phyloP scores from a whole-genome alignment of 2,888 invertebrate species.

The Macroteleia sp. region DNA sequence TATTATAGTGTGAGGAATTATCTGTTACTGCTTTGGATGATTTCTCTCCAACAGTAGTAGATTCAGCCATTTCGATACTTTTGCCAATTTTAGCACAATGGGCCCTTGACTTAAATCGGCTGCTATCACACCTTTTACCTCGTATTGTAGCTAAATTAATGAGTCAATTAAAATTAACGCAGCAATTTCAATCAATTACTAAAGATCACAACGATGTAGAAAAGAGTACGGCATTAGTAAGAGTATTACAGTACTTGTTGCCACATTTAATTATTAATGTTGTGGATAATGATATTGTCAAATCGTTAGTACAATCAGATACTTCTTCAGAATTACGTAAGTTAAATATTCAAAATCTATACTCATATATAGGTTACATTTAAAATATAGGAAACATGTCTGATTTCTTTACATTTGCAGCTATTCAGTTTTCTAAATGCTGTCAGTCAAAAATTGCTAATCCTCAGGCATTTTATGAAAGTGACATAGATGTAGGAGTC shows the following conservation, averaged over 20 bases:
- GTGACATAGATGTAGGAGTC: conserved; percentile 85
- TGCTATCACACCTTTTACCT: conserved; percentile 85
- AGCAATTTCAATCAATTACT: conserved; percentile 71
- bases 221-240: conserved; percentile 73
- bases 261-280: conserved; percentile 78
- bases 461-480: conserved; percentile 88
- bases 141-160: conserved; percentile 77
- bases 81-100: conserved; percentile 88
- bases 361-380: too few species aligned
- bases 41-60: conserved; percentile 85
- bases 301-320: conserved; percentile 68
- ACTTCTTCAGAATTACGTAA: conserved; percentile 75
- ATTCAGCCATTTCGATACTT: conserved; percentile 85
- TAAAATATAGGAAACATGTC: neutral
- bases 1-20: conserved; percentile 85
- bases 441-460: conserved; percentile 84
- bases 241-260: conserved; percentile 75
- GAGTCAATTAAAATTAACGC: conserved; percentile 73
- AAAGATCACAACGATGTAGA: conserved; percentile 76
- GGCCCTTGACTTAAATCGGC: conserved; percentile 85
- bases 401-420: conserved; percentile 71
- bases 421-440: conserved; percentile 84
- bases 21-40: conserved; percentile 86
- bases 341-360: too few species aligned
- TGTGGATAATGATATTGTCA: conserved; percentile 73